Evolutionary conservation across 2,888 invertebrate genomes (phyloP).

Genomic region (Leucoptera coffeella): DNA sequence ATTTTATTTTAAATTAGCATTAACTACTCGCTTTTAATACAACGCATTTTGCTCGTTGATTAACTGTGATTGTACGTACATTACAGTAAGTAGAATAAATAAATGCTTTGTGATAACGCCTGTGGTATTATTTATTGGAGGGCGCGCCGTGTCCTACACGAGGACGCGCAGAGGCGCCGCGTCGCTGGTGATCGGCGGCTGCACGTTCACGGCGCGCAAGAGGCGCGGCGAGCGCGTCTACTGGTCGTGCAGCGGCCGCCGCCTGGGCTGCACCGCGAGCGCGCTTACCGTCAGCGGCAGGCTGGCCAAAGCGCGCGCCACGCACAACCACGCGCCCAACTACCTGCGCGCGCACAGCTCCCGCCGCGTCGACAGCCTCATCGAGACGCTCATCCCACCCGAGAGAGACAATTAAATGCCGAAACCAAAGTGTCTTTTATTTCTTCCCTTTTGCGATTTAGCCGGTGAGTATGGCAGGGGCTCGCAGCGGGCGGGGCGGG

Average conservation of each 20-base stretch:
- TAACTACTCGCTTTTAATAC: no score
- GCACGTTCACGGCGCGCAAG: conserved; percentile 33
- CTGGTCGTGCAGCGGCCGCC: conserved; percentile 33
- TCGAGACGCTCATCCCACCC: conserved; percentile 29
- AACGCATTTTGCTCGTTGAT: no score
- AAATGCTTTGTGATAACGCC: no score
- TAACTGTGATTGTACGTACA: no score
- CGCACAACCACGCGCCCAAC: conserved; percentile 23
- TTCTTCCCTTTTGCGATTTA: no score
- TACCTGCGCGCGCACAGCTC: conserved; percentile 15
- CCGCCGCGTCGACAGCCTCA: conserved; percentile 33
- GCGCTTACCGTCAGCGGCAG: conserved; percentile 30
- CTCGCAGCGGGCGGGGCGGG: no score
- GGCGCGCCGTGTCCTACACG: conserved; percentile 32
- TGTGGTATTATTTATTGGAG: no score
- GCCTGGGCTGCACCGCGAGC: conserved; percentile 23
- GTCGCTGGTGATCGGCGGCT: conserved; percentile 27
- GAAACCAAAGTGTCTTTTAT: no score
- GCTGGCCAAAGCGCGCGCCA: conserved; percentile 14
- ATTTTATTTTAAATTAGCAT: no score
- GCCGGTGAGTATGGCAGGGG: no score
- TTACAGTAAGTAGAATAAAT: no score
- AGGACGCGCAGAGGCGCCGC: conserved; percentile 40
- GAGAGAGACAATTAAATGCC: no score
- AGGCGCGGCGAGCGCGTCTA: conserved; percentile 34